Percentiles rank a stretch among this genome's conserved stretches.
These are phyloP conservation scores for Tympanuchus pallidicinctus DNA, from an alignment of 2,113 vertebrate genomes.

Conservation along the genomic window DNA sequence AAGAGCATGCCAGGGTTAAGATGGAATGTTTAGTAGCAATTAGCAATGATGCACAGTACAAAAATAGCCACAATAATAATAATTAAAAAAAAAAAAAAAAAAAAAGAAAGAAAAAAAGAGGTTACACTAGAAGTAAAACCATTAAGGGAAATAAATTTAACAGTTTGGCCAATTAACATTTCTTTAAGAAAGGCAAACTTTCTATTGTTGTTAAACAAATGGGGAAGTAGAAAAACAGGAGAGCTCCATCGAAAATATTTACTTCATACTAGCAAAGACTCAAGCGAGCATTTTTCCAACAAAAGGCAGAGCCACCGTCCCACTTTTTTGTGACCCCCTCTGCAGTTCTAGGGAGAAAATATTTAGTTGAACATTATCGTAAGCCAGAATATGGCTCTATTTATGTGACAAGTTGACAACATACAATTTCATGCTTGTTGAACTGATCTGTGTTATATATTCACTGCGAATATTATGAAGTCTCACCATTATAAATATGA, in stretches of 20 bases:
- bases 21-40: constrained; percentile 68
- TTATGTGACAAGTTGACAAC: constrained; percentile 87
- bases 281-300: not conserved
- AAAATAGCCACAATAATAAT: constrained; percentile 58
- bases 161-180: constrained; percentile 70
- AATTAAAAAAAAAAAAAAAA: no score
- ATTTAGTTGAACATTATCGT: constrained; percentile 79
- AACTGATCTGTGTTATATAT: constrained; percentile 86
- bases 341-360: constrained; percentile 67
- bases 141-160: constrained; percentile 56
- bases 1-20: constrained; percentile 55
- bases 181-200: constrained; percentile 47
- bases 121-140: constrained; percentile 58
- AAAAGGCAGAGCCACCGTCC: constrained; percentile 47
- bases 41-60: constrained; percentile 62
- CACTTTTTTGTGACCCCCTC: constrained; percentile 59
- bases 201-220: not conserved
- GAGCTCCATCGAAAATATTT: constrained; percentile 29
- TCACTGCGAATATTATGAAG: constrained; percentile 82
- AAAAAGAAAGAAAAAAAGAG: not conserved
- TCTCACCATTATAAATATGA: constrained; percentile 84
- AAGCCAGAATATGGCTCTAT: constrained; percentile 81
- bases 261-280: constrained; percentile 39
- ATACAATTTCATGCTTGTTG: constrained; percentile 88
- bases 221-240: not conserved